Percentiles rank a stretch among this genome's conserved stretches.
These are phyloP conservation scores for Aleadryas rufinucha DNA, from an alignment of 2,113 vertebrate genomes.

Conservation along the genomic window DNA sequence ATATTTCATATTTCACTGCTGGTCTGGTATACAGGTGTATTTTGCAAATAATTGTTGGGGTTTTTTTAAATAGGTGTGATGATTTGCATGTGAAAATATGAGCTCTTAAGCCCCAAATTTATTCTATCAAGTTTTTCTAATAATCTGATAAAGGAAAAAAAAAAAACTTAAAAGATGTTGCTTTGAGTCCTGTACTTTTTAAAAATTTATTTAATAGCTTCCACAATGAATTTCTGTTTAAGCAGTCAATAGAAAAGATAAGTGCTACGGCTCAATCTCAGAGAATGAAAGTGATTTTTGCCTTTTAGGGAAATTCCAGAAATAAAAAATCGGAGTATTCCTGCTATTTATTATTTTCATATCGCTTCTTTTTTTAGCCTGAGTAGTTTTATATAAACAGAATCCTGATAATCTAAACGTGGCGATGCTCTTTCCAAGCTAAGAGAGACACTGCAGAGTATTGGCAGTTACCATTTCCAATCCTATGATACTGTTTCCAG, in stretches of 20 bases:
- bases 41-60: neutral
- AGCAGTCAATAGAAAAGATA: neutral
- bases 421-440: neutral
- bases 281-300: neutral
- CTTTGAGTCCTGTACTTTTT: neutral
- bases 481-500: fast-evolving
- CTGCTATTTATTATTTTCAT: neutral
- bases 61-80: neutral
- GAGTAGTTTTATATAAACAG: neutral
- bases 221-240: neutral
- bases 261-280: neutral
- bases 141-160: neutral
- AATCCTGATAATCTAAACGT: neutral
- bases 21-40: fast-evolving
- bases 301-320: neutral
- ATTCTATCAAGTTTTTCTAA: neutral
- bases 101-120: neutral
- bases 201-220: neutral
- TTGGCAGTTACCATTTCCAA: neutral
- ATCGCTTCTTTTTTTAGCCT: neutral
- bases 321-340: neutral
- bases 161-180: neutral
- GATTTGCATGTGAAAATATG: neutral
- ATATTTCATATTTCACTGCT: fast-evolving
- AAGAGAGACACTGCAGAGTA: neutral